Evolutionary conservation across 2,797 vertebrate genomes (phyloP).

Genomic region (Phrynocephalus guinanensis): DNA sequence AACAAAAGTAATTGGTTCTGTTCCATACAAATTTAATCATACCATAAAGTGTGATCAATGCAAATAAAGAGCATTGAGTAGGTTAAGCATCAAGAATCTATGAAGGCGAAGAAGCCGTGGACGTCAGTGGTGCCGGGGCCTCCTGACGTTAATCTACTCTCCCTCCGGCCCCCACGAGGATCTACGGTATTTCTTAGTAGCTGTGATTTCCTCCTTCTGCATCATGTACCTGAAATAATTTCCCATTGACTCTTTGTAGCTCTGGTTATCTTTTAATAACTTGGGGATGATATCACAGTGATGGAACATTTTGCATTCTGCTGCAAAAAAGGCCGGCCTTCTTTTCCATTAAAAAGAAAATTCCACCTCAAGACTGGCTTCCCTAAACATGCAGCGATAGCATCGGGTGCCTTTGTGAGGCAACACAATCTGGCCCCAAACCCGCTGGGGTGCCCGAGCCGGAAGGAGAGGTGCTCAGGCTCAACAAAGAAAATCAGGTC

Average conservation of each 20-base stretch:
- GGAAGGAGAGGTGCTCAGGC: not conserved
- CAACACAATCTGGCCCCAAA: not conserved
- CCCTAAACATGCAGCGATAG: not conserved
- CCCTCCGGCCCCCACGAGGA: not conserved
- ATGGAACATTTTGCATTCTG: accelerated
- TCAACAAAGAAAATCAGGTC: not conserved
- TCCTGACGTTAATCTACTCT: constrained; percentile 10
- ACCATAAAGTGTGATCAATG: constrained; percentile 82
- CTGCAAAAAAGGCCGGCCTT: not conserved
- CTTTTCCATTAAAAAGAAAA: constrained; percentile 20
- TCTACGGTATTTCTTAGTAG: not conserved
- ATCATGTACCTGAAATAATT: constrained; percentile 25
- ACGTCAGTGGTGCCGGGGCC: not conserved
- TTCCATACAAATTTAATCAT: constrained; percentile 84
- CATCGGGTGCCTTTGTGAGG: not conserved
- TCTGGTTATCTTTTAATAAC: not conserved
- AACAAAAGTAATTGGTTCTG: constrained; percentile 83
- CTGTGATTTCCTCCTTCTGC: constrained; percentile 13
- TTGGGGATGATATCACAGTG: constrained; percentile 1
- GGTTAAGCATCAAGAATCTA: constrained; percentile 75
- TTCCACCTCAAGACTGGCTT: not conserved
- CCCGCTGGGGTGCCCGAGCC: not conserved
- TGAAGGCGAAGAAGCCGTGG: constrained; percentile 61
- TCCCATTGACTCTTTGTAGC: constrained; percentile 2
- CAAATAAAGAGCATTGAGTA: constrained; percentile 78